Evolutionary conservation across 2,113 vertebrate species (phyloP).

Genomic region (Chloroceryle aenea): DNA sequence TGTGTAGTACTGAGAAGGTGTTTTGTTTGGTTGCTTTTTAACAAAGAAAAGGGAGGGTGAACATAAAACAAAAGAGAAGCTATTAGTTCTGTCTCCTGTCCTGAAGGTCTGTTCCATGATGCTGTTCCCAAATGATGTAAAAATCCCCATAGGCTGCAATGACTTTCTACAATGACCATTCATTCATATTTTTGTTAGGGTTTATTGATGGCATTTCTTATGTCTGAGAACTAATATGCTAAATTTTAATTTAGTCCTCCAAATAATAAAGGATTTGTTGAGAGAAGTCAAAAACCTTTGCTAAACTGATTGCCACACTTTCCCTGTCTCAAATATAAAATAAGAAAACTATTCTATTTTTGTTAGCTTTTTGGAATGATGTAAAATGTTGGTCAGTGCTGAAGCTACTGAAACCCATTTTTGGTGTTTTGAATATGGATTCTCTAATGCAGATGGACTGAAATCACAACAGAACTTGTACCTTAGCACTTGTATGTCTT

Average conservation of each 20-base stretch:
- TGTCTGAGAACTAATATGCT: not conserved
- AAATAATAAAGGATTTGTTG: not conserved
- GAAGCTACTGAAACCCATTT: not conserved
- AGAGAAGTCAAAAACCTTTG: not conserved
- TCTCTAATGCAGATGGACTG: not conserved
- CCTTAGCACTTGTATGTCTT: not conserved
- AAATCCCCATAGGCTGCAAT: not conserved
- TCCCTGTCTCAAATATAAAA: not conserved
- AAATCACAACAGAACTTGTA: not conserved
- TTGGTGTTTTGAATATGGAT: not conserved
- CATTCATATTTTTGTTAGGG: not conserved
- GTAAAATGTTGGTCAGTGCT: not conserved
- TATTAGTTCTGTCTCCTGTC: not conserved
- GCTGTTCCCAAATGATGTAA: not conserved
- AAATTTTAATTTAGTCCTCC: not conserved
- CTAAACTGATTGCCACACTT: not conserved
- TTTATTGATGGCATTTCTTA: not conserved
- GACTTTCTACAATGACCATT: not conserved
- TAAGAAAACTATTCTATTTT: not conserved
- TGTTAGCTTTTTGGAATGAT: not conserved
- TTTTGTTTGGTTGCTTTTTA: not conserved
- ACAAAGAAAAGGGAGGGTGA: not conserved
- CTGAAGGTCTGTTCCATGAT: not conserved
- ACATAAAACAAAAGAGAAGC: not conserved
- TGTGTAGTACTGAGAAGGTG: not conserved